Base-by-base conservation (phyloP, 2,797 vertebrate species). In the Cirrhinus mrigala region DNA sequence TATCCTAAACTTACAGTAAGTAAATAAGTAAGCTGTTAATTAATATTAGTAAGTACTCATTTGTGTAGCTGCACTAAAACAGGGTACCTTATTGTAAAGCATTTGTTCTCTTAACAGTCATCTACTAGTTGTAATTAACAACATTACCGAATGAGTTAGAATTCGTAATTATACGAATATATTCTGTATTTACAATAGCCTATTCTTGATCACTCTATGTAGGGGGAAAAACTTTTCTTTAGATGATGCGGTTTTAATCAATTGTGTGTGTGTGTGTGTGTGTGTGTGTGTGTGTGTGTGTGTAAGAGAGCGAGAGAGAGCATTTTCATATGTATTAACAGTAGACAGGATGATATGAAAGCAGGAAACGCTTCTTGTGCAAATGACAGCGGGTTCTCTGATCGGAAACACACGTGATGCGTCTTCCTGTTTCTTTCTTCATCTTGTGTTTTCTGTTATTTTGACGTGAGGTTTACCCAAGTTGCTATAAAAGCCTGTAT, bases 391-490 rank as follows among this genome's bases (percentile, higher is more conserved):
- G 11, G 11, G 37, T 82, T 82, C 80, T 60, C n/a, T 10, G 68
- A 82, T 44, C 68, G 80, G 68, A 71, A 82, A 46, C n/a, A 56
- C 54, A 8, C 2, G 14, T 24, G 2, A 15, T 16, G 50, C n/a
- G 3, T 29, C 40, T 81, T 81, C 58, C 68, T 81, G 80, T 70
- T 1, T 69, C 29, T 81, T 66, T 68, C 27, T 81, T 56, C 64
- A 69, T 69, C 22, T 40, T 40, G 27, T 54, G 79, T 70, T 66
- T 50, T 54, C 18, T 37, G 10, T 37, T 33, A 22, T 74, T 75
- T 29, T 1, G 18, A 14, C 10, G 2, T 56, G 73, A 75, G 29
- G 29, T 56, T 22, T 3, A 37, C 50, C 20, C 6, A 54, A 20
- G 22, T 4, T 6, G 3, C 7, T 37, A 20, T 56, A 22, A 14